Evolutionary conservation across 2,888 invertebrate species (phyloP).

Genomic region (Metacarcinus magister): DNA sequence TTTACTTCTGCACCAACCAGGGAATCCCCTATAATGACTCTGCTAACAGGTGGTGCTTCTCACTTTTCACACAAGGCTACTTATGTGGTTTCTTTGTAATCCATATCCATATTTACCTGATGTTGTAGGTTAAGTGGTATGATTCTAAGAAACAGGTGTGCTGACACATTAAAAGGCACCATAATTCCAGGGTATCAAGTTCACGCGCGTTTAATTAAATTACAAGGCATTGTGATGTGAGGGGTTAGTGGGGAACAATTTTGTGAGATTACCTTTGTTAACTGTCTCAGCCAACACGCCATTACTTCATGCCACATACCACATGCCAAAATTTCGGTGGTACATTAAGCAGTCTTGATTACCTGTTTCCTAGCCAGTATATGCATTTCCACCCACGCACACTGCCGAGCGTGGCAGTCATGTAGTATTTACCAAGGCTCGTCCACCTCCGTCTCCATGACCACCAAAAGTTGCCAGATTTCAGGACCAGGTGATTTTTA

Average conservation of each 20-base stretch:
- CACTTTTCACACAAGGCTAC: not conserved
- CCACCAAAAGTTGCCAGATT: not conserved
- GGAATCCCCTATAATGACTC: not conserved
- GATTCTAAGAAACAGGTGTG: not conserved
- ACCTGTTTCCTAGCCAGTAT: not conserved
- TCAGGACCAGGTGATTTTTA: not conserved
- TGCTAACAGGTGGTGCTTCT: not conserved
- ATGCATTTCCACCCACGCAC: not conserved
- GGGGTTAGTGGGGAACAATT: not conserved
- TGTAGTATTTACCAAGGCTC: not conserved
- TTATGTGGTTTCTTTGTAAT: not conserved
- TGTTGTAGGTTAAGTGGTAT: not conserved
- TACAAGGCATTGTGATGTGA: not conserved
- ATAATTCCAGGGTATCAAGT: not conserved
- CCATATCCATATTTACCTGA: not conserved
- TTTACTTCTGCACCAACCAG: not conserved
- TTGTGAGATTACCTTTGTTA: not conserved
- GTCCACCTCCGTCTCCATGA: not conserved
- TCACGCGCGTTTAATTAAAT: not conserved
- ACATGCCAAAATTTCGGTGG: not conserved
- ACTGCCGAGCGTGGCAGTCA: not conserved
- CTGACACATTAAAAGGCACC: not conserved
- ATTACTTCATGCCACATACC: not conserved
- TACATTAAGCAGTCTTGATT: not conserved
- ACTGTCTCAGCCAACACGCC: not conserved